Base-by-base conservation (phyloP, 2,113 vertebrate species). In the Amphilophus citrinellus region DNA sequence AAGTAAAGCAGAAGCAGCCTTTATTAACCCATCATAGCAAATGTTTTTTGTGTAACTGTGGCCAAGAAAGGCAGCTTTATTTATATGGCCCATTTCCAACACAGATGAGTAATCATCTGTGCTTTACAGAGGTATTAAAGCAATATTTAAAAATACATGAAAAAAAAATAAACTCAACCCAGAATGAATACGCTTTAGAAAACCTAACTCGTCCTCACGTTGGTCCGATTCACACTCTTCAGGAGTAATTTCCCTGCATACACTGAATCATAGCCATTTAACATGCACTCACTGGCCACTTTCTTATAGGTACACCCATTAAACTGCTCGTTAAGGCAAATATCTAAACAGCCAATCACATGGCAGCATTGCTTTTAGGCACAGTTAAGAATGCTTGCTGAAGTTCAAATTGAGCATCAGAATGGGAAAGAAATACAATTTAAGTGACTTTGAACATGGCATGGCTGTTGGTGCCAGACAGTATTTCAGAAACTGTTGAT, bases 11-110 rank as follows among this genome's bases (percentile, higher is more conserved):
- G 44, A 71, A 50, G 65, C 47, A 71, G 15, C 18, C 65, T 30
- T 71, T 50, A 71, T 50, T 50, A 71, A 71, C 24, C 42, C 65
- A 68, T 6, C 65, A 47, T 18, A 27, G 14, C 42, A 68, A 3
- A 50, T 10, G 37, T 47, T 65, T 65, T 71, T 18, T 30, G 5
- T 71, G 3, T 50, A 71, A 71, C 44, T 71, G 24, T 71, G 44
- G 66, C 44, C 44, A 71, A 71, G 44, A 71, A 71, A 71, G 44
- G 66, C 24, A 71, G 66, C 50, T 71, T 71, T 71, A 71, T 71
- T 71, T 71, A 32, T 50, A 24, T 71, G 66, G 44, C 66, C 44
- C 24, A 71, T 71, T 71, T 71, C 66, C 44, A 71, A 71, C 24
- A 53, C 24, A 71, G 66, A 71, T 71, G 66, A 71, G 66, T 50